A percentile compares a stretch with the other conserved stretches of the same genome.
phyloP scores from a whole-genome alignment of 2,797 vertebrate species.

The Enteromius argenteus region DNA sequence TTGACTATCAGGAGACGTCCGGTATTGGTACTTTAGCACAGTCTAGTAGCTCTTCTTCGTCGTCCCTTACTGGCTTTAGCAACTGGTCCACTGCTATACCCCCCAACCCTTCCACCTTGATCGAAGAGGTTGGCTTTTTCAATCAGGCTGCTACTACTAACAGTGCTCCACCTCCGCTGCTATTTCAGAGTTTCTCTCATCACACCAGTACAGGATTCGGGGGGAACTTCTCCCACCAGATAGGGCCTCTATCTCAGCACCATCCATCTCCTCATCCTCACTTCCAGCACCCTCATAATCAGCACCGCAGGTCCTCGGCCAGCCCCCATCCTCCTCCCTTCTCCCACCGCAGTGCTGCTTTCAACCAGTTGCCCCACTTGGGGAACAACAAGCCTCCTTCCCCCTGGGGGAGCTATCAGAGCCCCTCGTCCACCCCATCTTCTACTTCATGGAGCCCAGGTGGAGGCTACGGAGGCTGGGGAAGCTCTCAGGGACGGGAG shows the following conservation, averaged over 20 bases:
- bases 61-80: slow-evolving; percentile 94
- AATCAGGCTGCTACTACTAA: slow-evolving; percentile 91
- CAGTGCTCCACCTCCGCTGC: slow-evolving; percentile 92
- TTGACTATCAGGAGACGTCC: slow-evolving; percentile 95
- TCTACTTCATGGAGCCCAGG: slow-evolving; percentile 96
- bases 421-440: slow-evolving; percentile 91
- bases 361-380: slow-evolving; percentile 95
- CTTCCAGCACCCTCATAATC: slow-evolving; percentile 95
- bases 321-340: slow-evolving; percentile 95
- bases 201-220: slow-evolving; percentile 95
- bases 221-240: slow-evolving; percentile 96
- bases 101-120: slow-evolving; percentile 92
- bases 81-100: slow-evolving; percentile 98
- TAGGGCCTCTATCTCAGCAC: slow-evolving; percentile 96
- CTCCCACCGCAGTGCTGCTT: slow-evolving; percentile 94
- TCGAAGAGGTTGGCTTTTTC: slow-evolving; percentile 96
- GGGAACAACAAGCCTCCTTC: slow-evolving; percentile 95
- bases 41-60: slow-evolving; percentile 91
- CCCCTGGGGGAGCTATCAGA: slow-evolving; percentile 98
- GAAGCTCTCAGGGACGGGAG: slow-evolving; percentile 94
- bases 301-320: slow-evolving; percentile 95
- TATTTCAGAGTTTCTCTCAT: slow-evolving; percentile 99
- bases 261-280: slow-evolving; percentile 92
- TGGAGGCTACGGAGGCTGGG: slow-evolving; percentile 93
- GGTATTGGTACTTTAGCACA: slow-evolving; percentile 90